Evolutionary conservation across 2,797 vertebrate genomes (phyloP).

Genomic region (Pseudochromis fuscus): DNA sequence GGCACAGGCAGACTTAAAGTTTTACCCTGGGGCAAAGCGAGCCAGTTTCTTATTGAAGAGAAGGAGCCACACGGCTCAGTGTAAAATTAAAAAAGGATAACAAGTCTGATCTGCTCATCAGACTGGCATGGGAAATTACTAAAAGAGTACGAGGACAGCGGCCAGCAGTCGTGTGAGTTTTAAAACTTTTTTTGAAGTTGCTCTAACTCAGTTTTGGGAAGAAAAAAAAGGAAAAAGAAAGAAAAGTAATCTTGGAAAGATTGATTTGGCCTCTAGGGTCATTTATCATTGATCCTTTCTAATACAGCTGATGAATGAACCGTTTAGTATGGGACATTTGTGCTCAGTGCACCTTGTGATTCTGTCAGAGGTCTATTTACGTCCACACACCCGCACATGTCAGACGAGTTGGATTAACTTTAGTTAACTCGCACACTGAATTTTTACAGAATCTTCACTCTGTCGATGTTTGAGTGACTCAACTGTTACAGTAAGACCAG

Average conservation of each 20-base stretch:
- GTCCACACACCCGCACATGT: neutral
- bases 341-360: neutral
- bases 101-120: conserved; percentile 62
- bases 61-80: conserved; percentile 54
- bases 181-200: neutral
- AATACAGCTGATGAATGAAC: conserved; percentile 41
- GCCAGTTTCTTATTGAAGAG: conserved; percentile 36
- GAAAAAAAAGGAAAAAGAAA: neutral
- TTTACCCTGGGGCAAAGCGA: conserved; percentile 47
- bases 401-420: neutral
- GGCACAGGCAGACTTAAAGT: conserved; percentile 39
- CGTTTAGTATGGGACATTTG: neutral
- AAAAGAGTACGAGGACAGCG: neutral
- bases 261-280: conserved; percentile 17
- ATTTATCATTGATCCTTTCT: conserved; percentile 49
- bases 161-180: neutral
- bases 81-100: conserved; percentile 71
- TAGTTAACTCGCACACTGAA: neutral
- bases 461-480: neutral
- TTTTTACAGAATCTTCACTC: neutral
- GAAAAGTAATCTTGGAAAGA: conserved; percentile 30
- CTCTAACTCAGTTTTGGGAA: neutral
- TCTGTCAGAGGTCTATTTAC: neutral
- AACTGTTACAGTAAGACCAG: neutral
- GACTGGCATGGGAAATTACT: conserved; percentile 42